These are phyloP conservation scores for Stegodyphus dumicola DNA, from an alignment of 1,140 invertebrate genomes.

Conservation along the genomic window DNA sequence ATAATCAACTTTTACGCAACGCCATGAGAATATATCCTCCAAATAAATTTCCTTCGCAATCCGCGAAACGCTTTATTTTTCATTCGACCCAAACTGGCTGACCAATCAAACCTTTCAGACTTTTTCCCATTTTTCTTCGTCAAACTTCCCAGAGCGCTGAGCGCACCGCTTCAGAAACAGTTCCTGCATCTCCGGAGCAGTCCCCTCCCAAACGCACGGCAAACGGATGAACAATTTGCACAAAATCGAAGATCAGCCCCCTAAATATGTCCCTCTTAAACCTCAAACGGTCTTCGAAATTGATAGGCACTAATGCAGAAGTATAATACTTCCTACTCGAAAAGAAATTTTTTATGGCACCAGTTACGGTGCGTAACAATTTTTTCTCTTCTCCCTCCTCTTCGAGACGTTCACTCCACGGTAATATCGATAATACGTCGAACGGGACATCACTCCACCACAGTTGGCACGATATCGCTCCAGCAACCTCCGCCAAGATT, in stretches of 20 bases:
- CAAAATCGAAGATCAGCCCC: neutral
- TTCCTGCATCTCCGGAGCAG: no score
- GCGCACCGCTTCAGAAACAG: no score
- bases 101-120: no score
- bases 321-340: constrained; percentile 32
- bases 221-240: no score
- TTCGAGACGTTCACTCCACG: constrained; percentile 8
- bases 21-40: no score
- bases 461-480: constrained; percentile 45
- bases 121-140: no score
- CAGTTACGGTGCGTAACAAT: constrained; percentile 27
- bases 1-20: no score
- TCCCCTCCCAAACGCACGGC: no score
- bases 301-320: constrained; percentile 40
- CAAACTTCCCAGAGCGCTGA: no score
- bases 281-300: neutral
- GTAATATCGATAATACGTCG: constrained; percentile 55
- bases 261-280: neutral
- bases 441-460: constrained; percentile 20
- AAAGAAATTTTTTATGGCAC: constrained; percentile 29
- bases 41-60: no score
- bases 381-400: constrained; percentile 15
- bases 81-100: no score
- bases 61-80: no score
- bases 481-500: neutral